A percentile compares a stretch with the other conserved stretches of the same genome.
These are phyloP conservation scores for Cottoperca gobio DNA, from an alignment of 2,797 vertebrate species.

Conservation along the genomic window DNA sequence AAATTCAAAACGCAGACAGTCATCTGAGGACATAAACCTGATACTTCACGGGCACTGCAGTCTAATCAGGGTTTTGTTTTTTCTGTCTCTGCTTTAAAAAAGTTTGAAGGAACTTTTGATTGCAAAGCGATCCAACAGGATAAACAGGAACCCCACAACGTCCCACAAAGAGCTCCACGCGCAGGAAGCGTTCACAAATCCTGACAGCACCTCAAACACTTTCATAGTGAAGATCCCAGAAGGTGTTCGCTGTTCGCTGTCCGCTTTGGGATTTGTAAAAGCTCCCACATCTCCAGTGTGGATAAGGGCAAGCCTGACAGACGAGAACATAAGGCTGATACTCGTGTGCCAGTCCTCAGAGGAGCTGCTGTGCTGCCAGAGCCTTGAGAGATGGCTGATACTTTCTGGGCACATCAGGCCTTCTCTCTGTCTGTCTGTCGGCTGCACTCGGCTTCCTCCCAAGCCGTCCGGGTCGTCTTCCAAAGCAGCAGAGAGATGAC, in stretches of 20 bases:
- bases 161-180: slow-evolving; percentile 46
- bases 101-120: slow-evolving; percentile 45
- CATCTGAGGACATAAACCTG: slow-evolving; percentile 50
- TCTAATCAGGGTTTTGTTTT: slow-evolving; percentile 48
- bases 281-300: slow-evolving; percentile 37
- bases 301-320: slow-evolving; percentile 62
- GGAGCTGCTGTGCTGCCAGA: slow-evolving; percentile 61
- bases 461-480: slow-evolving; percentile 54
- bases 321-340: slow-evolving; percentile 55
- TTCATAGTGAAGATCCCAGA: slow-evolving; percentile 26
- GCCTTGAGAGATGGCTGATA: slow-evolving; percentile 56
- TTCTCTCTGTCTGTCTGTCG: slow-evolving; percentile 44
- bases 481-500: slow-evolving; percentile 72
- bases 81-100: slow-evolving; percentile 32
- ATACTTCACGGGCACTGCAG: slow-evolving; percentile 56
- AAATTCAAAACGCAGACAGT: slow-evolving; percentile 65
- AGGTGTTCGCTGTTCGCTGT: slow-evolving; percentile 51
- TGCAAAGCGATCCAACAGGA: too few relatives aligned
- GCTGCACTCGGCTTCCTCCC: slow-evolving; percentile 63
- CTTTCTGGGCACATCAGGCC: slow-evolving; percentile 63
- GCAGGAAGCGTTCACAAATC: slow-evolving; percentile 45
- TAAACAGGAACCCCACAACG: slow-evolving; percentile 49
- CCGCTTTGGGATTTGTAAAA: slow-evolving; percentile 38
- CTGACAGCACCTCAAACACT: slow-evolving; percentile 58
- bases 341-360: slow-evolving; percentile 57